Base-by-base conservation (phyloP, 2,888 invertebrate species). In the Corythucha ciliata region DNA sequence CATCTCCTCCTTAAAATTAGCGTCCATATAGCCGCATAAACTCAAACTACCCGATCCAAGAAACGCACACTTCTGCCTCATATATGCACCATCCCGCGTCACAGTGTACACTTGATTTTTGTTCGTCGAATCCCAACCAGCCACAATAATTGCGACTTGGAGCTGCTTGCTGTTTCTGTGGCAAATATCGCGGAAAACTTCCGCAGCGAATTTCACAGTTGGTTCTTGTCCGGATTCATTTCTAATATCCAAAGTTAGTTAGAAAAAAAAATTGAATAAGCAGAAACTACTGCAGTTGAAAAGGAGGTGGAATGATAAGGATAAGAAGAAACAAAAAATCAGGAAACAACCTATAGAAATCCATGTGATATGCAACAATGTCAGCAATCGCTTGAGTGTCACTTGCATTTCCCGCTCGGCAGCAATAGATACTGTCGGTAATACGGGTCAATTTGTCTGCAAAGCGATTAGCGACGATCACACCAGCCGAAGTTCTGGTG, bases 341-440 rank as follows among this genome's bases (percentile, higher is more conserved):
- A 26, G 32, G 37, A 36, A 18, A 21, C 54, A 71, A 83, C 92
- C 85, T 78, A 72, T 86, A 81, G 60, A 88, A 82, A 64, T 85
- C 85, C 56, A 98, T 74, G 62, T 94, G 90, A 68, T 96, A 97
- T 16, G 82, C 77, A 12, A 96, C 96, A 68, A 96, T 87, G 67
- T 94, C 94, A 40, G 94, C 82, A 61, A 99, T 87, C 2, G 97
- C 96, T 70, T 98, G 97, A 1, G 98, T 98, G 68, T 99, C 98
- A n/a, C 97, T 94, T 12, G 97, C 88, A 2, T 92, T 89, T 1
- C 98, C 98, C 47, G 96, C 94, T 41, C 98, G 85, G 68, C 96
- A 96, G 68, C 93, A 94, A 68, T 93, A 97, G 63, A 99, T 93
- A 59, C 83, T 78, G 64, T 98, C 92, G 0, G 93, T 91, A 51